Evolutionary conservation across 1,140 invertebrate species (phyloP), one percentile per base, ranked within the genome.

Genomic region (Popillia japonica): DNA sequence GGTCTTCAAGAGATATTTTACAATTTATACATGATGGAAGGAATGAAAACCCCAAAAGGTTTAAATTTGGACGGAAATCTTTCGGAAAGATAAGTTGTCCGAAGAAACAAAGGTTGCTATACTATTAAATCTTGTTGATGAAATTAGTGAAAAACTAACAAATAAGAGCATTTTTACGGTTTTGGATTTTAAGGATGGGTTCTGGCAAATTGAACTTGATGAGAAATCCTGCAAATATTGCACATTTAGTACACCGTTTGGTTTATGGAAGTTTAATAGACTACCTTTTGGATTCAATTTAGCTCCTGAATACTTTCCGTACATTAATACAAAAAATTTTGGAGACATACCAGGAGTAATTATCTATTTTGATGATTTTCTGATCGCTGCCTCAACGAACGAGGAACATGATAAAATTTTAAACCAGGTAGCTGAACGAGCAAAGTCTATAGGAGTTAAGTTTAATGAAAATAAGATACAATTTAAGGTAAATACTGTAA

Each of bases 401-500:
- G 72, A 23, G 78, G 80, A 83, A 64, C 81, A 85, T 79, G 81
- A 81, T 81, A 55, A 79, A 44, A 85, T 81, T 55, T 74, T 88
- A n/a, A 77, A 64, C 59, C 23, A 80, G 64, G 81, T 88, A 0
- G 48, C 85, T 10, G 72, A 79, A 40, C 79, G 81, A 77, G n/a
- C n/a, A n/a, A n/a, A n/a, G n/a, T n/a, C n/a, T n/a, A 41, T 74
- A 42, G 78, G 79, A 61, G 61, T 85, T n/a, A 84, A 81, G 68
- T 82, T 84, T 61, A 84, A 81, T 75, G 2, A 72, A 64, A 79
- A 82, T 40, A 85, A 85, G 76, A 79, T 81, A 34, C 77, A 72
- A 84, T 81, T 61, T 72, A 88, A 27, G 77, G 48, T 72, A 68
- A 81, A 41, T 80, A 88, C 0, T 34, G 84, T 0, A 40, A 79